Evolutionary conservation across 2,113 vertebrate genomes (phyloP), one percentile per base, ranked within the genome.

Genomic region (Garra rufa): DNA sequence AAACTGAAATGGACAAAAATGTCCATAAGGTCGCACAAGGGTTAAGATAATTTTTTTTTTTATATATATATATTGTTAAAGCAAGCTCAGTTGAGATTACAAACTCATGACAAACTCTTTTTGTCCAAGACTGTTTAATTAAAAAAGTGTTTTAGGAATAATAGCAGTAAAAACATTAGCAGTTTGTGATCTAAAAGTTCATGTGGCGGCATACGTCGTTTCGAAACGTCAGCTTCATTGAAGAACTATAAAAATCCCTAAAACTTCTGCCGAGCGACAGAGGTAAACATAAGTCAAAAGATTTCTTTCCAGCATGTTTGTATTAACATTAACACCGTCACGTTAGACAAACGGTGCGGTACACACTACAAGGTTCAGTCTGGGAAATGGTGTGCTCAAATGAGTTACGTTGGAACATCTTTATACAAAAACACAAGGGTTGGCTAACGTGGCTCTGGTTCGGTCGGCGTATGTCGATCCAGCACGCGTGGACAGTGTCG

Each of bases 231-330:
- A 75, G 57, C 91, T 92, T 93, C 89, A 91, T 89, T 90, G 78
- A 78, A 91, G 91, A 88, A 65, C 24, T 63, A 57, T 57, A 17
- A 84, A 88, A 57, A 91, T 94, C 90, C 91, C 91, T 90, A 92
- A 92, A 92, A 90, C 87, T 89, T 88, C 90, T 92, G 91, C 89
- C 91, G 90, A 88, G 89, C 87, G 89, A 92, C 89, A 93, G 93
- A 95, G 92, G 93, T 94, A 94, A 95, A 93, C 90, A 91, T 88
- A 91, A 89, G 83, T 89, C 91, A 88, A 57, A 57, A n/a, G 34
- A 83, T 91, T 89, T 87, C 90, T 90, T 95, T 95, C 94, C 94
- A 95, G 94, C 94, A 95, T 94, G 69, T 80, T 55, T 85, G 90
- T 67, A 52, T 79, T 85, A 59, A 80, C 86, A 89, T 89, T 88